Evolutionary conservation across 1,140 invertebrate genomes (phyloP), one percentile per base, ranked within the genome.

Genomic region (Trichomalopsis sarcophagae): DNA sequence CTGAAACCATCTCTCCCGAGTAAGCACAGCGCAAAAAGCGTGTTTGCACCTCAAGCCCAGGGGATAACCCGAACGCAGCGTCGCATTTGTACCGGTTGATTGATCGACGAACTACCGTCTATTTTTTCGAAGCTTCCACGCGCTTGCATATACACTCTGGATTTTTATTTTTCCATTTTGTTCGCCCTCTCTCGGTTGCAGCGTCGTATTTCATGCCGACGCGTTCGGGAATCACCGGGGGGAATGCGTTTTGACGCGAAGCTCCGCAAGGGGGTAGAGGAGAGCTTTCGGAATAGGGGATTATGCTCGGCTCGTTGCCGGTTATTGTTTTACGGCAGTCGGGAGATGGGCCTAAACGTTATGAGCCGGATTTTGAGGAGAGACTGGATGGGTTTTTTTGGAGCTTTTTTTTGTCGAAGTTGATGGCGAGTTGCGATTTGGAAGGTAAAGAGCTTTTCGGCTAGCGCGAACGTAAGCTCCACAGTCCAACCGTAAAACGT

Each of bases 51-150:
- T 44, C 40, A 44, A 44, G 9, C 40, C 40, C 40, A 2, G 40
- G 40, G 10, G 33, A 50, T 50, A 55, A 55, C 50, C 17, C 55
- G 55, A 62, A 62, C 17, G 55, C 14, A 17, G 1, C 33, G 33
- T 36, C 55, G 55, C 55, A 62, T 62, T 62, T 62, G 55, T 62
- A 62, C 73, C 23, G 47, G 27, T 21, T 44, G 81, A 76, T 55
- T 76, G 82, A 83, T 83, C 82, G 74, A 83, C 76, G n/a, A 36
- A 30, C 55, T 30, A 69, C 55, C n/a, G 6, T 0, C 55, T n/a
- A 14, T 62, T 62, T 62, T 62, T 62, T n/a, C 40, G 40, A 44
- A 5, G 17, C 55, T 62, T 50, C 4, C 47, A 4, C 47, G 47
- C 14, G 55, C 55, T n/a, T 7, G 5, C 55, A 17, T n/a, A 62